phyloP scores from a whole-genome alignment of 2,888 invertebrate genomes.

The Drosophila fulvimacula region DNA sequence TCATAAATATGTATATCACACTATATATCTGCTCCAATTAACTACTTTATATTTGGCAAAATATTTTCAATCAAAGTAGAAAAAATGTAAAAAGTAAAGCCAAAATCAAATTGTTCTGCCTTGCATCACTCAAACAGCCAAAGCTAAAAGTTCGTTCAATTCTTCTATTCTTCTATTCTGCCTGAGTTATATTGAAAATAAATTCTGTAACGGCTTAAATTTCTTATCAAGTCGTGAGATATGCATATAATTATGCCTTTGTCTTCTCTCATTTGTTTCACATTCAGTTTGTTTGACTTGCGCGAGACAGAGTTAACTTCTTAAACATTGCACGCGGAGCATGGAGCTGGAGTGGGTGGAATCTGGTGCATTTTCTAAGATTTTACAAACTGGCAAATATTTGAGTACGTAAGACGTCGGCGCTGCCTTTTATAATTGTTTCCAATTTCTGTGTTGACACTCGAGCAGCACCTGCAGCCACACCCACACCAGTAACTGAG shows the following conservation, averaged over 20 bases:
- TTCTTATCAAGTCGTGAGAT: neutral
- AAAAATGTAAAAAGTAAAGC: too few relatives aligned
- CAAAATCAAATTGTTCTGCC: too few relatives aligned
- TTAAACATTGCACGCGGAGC: constrained; percentile 26
- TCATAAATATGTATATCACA: too few relatives aligned
- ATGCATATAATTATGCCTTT: constrained; percentile 15
- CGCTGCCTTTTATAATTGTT: constrained; percentile 67
- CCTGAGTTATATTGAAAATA: neutral
- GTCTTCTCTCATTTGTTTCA: constrained; percentile 18
- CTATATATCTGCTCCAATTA: too few relatives aligned
- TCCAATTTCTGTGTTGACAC: constrained; percentile 73
- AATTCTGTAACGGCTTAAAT: neutral
- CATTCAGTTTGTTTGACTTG: constrained; percentile 21
- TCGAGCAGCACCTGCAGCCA: constrained; percentile 15
- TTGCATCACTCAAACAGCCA: too few relatives aligned
- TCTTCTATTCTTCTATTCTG: too few relatives aligned
- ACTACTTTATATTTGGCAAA: too few relatives aligned
- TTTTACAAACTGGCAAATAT: constrained; percentile 64
- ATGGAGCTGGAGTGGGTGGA: neutral
- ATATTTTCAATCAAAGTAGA: too few relatives aligned
- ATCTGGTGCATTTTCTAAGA: constrained; percentile 46
- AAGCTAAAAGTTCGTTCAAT: too few relatives aligned
- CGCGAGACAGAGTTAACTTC: constrained; percentile 15
- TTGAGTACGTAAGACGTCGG: constrained; percentile 56
- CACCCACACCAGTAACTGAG: neutral